phyloP scores from a whole-genome alignment of 37 sponge, comb jelly and placozoan species.

The Diacarnus erythraeanus region DNA sequence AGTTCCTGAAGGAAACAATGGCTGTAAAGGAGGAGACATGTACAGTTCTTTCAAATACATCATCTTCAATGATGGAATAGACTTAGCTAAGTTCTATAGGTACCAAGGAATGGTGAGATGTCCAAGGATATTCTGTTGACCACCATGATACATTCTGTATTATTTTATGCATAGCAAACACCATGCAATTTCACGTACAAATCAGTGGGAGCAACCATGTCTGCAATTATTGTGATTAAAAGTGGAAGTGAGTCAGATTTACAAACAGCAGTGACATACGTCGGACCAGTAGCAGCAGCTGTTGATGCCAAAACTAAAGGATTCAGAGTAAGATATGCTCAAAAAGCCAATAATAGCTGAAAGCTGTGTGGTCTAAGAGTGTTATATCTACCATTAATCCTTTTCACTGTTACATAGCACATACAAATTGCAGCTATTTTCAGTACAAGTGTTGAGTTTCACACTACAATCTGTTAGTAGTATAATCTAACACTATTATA shows the following conservation, averaged over 20 bases:
- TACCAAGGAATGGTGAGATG: slow-evolving; percentile 64
- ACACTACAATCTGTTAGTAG: too few species aligned
- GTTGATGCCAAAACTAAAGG: slow-evolving; percentile 34
- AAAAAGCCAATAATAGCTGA: too few species aligned
- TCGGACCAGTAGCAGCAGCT: slow-evolving; percentile 46
- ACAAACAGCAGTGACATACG: slow-evolving; percentile 41
- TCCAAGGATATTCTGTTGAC: not conserved
- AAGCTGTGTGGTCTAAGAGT: too few species aligned
- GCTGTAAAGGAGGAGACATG: slow-evolving; percentile 79
- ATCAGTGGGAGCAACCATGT: slow-evolving; percentile 27
- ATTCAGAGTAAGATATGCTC: slow-evolving; percentile 43
- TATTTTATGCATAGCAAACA: slow-evolving; percentile 30
- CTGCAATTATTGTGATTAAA: slow-evolving; percentile 34
- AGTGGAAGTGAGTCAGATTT: slow-evolving; percentile 41
- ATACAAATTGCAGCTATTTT: too few species aligned
- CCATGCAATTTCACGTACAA: slow-evolving; percentile 35
- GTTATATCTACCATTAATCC: not conserved
- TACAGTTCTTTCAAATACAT: slow-evolving; percentile 79
- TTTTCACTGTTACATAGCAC: not conserved
- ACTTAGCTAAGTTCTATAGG: slow-evolving; percentile 65
- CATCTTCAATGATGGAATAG: slow-evolving; percentile 74
- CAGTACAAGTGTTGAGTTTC: too few species aligned
- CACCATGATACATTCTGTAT: too few species aligned
- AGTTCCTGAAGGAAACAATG: slow-evolving; percentile 78
- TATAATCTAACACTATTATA: not conserved